Conservation (phyloP, 2,113 vertebrate genomes). For the Scytalopus superciliaris region DNA sequence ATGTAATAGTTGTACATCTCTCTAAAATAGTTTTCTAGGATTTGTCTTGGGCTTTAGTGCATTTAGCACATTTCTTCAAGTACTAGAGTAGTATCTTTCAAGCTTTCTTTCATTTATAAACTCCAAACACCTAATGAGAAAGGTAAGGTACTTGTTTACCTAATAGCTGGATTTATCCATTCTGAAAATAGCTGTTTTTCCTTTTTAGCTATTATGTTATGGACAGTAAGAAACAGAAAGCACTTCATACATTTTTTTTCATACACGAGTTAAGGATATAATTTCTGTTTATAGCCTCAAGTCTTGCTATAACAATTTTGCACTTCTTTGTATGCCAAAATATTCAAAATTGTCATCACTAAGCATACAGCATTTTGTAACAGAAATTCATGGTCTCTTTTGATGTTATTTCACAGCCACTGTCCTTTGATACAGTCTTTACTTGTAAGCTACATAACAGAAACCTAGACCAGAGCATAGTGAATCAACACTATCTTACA, state of each 20-base stretch:
- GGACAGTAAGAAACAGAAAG: conserved; percentile 30
- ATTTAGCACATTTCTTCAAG: neutral
- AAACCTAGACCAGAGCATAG: neutral
- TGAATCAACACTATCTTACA: neutral
- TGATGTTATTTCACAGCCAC: neutral
- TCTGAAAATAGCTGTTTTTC: neutral
- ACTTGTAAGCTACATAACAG: neutral
- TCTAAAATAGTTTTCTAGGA: neutral
- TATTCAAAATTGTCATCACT: neutral
- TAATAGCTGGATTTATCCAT: neutral
- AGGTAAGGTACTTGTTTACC: neutral
- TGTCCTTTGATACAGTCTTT: neutral
- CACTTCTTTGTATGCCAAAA: neutral
- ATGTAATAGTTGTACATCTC: neutral
- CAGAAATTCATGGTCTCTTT: neutral
- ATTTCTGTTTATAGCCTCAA: neutral
- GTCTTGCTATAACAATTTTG: neutral
- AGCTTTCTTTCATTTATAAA: neutral
- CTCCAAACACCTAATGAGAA: neutral
- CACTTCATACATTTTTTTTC: conserved; percentile 14
- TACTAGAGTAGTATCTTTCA: neutral
- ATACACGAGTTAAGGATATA: neutral
- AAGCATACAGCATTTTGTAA: neutral
- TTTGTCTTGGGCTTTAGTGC: neutral
- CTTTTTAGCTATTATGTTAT: neutral